These are phyloP conservation scores for Brachyhypopomus occidentalis DNA, from an alignment of 2,113 vertebrate species.

Conservation along the genomic window DNA sequence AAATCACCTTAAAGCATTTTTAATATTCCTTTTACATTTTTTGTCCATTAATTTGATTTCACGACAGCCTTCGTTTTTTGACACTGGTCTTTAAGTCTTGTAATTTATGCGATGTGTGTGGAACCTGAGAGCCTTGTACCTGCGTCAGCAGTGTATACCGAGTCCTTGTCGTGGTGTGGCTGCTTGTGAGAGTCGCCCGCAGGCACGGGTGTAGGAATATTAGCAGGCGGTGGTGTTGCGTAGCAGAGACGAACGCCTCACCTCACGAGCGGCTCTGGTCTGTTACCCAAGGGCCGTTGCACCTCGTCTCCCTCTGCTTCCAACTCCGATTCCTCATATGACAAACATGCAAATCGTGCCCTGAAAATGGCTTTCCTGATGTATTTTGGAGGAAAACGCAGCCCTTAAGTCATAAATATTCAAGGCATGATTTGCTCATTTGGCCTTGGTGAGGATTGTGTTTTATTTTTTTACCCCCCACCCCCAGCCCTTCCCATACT, in stretches of 20 bases:
- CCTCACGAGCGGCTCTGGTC: conserved; percentile 29
- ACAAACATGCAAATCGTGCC: conserved; percentile 51
- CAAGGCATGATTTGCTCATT: conserved; percentile 33
- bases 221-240: conserved; percentile 14
- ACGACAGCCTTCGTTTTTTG: conserved; percentile 11
- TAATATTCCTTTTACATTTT: conserved; percentile 37
- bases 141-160: background rate
- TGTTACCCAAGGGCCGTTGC: conserved; percentile 33
- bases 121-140: too few species aligned
- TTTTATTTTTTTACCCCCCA: conserved; percentile 13
- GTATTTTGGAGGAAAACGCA: conserved; percentile 33
- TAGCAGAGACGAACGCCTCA: conserved; percentile 15
- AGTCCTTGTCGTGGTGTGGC: conserved; percentile 3
- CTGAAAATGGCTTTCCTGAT: conserved; percentile 38
- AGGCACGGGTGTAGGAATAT: background rate
- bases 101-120: conserved; percentile 30
- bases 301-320: conserved; percentile 38
- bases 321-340: conserved; percentile 45
- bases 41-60: conserved; percentile 44
- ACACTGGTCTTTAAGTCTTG: conserved; percentile 36
- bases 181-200: background rate
- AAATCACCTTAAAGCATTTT: conserved; percentile 38
- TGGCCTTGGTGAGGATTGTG: conserved; percentile 24
- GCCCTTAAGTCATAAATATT: conserved; percentile 47
- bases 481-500: background rate